phyloP scores from a whole-genome alignment of 2,797 vertebrate genomes.

The Falco columbarius region DNA sequence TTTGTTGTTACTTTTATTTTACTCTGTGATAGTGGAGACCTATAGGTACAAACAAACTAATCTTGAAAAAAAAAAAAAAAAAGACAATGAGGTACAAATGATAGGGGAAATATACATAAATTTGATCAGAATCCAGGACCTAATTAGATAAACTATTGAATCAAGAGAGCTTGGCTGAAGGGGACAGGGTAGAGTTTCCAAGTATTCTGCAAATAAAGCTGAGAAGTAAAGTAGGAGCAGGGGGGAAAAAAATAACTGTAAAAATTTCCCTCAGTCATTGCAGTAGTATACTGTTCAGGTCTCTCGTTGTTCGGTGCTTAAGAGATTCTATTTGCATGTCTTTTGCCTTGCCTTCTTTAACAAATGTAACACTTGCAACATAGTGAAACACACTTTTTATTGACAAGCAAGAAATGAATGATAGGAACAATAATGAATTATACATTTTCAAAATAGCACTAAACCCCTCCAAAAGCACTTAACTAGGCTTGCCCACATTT shows the following conservation, averaged over 20 bases:
- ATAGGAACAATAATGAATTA: background rate
- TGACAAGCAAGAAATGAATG: background rate
- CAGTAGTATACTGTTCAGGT: background rate
- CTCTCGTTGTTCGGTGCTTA: background rate
- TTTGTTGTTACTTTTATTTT: slow-evolving; percentile 34
- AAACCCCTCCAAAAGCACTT: background rate
- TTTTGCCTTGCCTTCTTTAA: background rate
- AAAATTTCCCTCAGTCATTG: background rate
- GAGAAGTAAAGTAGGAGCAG: background rate
- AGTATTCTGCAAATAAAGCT: background rate
- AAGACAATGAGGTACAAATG: background rate
- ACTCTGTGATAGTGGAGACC: background rate
- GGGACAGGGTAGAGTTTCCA: background rate
- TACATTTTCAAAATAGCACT: background rate
- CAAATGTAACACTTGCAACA: background rate
- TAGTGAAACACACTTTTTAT: background rate
- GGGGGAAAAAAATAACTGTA: background rate
- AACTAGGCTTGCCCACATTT: background rate
- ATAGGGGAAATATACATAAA: background rate
- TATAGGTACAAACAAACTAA: background rate
- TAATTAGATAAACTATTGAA: background rate
- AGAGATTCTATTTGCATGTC: background rate
- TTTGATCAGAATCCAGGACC: background rate
- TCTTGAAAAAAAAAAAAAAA: background rate
- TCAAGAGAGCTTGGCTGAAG: background rate